Conservation (phyloP, 2,113 vertebrate species). For the Paraplagusia blochii region DNA sequence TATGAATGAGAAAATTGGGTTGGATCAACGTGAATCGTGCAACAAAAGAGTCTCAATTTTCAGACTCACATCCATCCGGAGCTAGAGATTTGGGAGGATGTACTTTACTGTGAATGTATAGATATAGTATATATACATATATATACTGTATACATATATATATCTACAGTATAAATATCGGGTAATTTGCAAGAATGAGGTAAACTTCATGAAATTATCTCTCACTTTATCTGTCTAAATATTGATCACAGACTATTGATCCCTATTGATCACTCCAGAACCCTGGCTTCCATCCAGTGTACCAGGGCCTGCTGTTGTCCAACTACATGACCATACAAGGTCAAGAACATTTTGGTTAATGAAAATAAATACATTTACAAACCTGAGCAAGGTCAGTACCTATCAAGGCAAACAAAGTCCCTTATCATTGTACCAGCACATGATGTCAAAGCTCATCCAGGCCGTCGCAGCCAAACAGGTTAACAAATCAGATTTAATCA, state of each 20-base stretch:
- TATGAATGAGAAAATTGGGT: too few relatives aligned
- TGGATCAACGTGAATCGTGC: too few relatives aligned
- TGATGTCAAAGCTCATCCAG: background rate
- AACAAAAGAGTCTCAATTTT: too few relatives aligned
- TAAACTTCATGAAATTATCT: too few relatives aligned
- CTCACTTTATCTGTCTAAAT: too few relatives aligned
- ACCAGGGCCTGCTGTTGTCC: conserved; percentile 7
- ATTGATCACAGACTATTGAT: background rate
- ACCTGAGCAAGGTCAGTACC: conserved; percentile 25
- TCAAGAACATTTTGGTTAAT: conserved; percentile 5
- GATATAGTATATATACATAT: too few relatives aligned
- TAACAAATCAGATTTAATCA: background rate
- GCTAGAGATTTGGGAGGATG: too few relatives aligned
- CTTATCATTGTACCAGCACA: conserved; percentile 11
- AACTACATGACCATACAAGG: conserved; percentile 17
- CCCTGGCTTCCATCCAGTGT: background rate
- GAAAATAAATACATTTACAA: conserved; percentile 34
- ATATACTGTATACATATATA: too few relatives aligned
- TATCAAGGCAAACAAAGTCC: conserved; percentile 17
- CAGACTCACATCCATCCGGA: too few relatives aligned
- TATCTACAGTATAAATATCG: too few relatives aligned
- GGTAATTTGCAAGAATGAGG: too few relatives aligned
- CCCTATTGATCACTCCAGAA: background rate
- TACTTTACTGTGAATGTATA: too few relatives aligned
- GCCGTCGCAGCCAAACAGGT: conserved; percentile 2